Base-by-base conservation (phyloP, 2,888 invertebrate species). In the Amblyjoppa fuscipennis region DNA sequence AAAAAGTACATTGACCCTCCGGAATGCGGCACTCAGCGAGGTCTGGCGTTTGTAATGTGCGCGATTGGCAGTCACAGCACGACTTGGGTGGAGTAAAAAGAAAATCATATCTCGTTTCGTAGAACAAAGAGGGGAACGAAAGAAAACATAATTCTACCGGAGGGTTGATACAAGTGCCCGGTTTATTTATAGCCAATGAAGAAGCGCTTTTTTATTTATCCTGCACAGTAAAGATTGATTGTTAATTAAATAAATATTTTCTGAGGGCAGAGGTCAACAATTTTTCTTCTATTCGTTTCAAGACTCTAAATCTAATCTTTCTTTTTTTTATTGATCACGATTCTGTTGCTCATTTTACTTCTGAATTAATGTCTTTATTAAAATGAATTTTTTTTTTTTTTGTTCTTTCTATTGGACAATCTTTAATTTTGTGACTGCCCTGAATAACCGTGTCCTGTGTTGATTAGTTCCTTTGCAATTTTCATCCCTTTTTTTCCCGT, bases 11-110 rank as follows among this genome's bases (percentile, higher is more conserved):
- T 11, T 6, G 5, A 11, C 61, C 11, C 34, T 31, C 31, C n/a
- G 31, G 61, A 34, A 61, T 34, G 16, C 13, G 61, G 31, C 31
- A 61, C 16, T 11, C 13, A 61, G 16, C n/a, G 34, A 31, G 61
- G 61, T 2, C 16, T 5, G 6, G 61, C 31, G 13, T 31, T 61
- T 31, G 13, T n/a, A 61, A 61, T 34, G 16, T 61, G 20, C 28
- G n/a, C 61, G 16, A 45, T 61, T 61, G 31, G 31, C 61, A 61
- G 28, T 61, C 61, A 16, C 34, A 61, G 61, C 61, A 61, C 61
- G 61, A 31, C 34, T 61, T 61, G 3, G 61, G 31, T 13, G 45
- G 61, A 13, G 61, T 31, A 61, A 61, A 31, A 61, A 31, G 31
- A 6, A 34, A 61, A 61, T 61, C 28, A 34, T 31, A 61, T 61